phyloP scores from a whole-genome alignment of 1,140 invertebrate species.

The Anoplophora glabripennis region DNA sequence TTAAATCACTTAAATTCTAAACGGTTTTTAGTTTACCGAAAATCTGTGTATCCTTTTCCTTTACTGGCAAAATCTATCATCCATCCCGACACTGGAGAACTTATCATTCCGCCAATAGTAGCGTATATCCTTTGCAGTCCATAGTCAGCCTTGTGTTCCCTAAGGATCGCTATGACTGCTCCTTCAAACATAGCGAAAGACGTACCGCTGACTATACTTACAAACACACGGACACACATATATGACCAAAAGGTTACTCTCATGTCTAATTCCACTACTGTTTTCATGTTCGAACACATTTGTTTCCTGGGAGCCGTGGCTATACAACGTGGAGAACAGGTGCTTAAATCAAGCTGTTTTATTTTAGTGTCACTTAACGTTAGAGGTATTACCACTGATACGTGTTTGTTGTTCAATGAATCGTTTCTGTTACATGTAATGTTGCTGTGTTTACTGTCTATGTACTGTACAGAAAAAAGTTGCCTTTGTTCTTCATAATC shows the following conservation, averaged over 20 bases:
- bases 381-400: constrained; percentile 46
- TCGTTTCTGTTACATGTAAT: constrained; percentile 20
- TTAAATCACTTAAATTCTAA: constrained; percentile 1
- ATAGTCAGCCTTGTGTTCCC: constrained; percentile 76
- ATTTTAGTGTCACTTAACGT: constrained; percentile 32
- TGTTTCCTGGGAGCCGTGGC: constrained; percentile 54
- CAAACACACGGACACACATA: constrained; percentile 67
- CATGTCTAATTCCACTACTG: constrained; percentile 60
- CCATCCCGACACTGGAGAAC: constrained; percentile 71
- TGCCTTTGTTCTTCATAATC: constrained; percentile 35
- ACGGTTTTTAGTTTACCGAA: constrained; percentile 59
- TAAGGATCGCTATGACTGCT: constrained; percentile 73
- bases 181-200: constrained; percentile 81
- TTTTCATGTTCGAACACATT: constrained; percentile 61
- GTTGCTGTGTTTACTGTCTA: constrained; percentile 20
- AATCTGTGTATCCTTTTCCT: constrained; percentile 65
- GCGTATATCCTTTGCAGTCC: constrained; percentile 77
- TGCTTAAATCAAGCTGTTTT: constrained; percentile 38
- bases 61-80: constrained; percentile 67
- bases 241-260: constrained; percentile 74
- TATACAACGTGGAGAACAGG: constrained; percentile 54
- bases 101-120: constrained; percentile 75
- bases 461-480: constrained; percentile 24
- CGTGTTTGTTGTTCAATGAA: constrained; percentile 26
- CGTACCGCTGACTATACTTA: constrained; percentile 70